Percentiles rank a stretch among this genome's conserved stretches.
Evolutionary conservation across 30 jellyfish, hydroid and myxozoan genomes (phyloP).

Genomic region (Aurelia sp.): DNA sequence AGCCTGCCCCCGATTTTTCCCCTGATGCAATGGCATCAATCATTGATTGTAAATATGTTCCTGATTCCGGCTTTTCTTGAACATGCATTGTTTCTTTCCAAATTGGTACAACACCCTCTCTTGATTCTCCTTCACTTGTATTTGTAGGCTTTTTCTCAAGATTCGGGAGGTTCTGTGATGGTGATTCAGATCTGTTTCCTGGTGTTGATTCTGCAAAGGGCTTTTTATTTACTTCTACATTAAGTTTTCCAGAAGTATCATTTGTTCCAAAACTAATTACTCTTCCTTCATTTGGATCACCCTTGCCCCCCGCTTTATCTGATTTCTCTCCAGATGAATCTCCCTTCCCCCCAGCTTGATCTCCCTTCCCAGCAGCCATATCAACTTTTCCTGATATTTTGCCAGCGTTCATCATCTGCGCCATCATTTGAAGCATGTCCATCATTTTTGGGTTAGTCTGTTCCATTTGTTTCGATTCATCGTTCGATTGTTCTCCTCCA

Average conservation of each 20-base stretch:
- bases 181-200: neutral
- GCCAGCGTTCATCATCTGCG: constrained; percentile 68
- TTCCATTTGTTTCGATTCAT: neutral
- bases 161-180: neutral
- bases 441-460: constrained; percentile 26
- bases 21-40: constrained; percentile 64
- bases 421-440: constrained; percentile 64
- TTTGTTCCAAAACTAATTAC: no score
- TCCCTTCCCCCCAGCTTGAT: no score
- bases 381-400: constrained; percentile 5
- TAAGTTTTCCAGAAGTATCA: no score
- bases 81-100: constrained; percentile 71
- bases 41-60: constrained; percentile 37
- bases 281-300: no score
- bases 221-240: neutral
- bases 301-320: no score
- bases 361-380: no score
- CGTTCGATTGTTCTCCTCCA: constrained; percentile 9
- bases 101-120: constrained; percentile 71
- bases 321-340: no score
- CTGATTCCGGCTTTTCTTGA: constrained; percentile 55
- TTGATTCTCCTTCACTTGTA: constrained; percentile 63
- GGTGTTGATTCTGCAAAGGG: constrained; percentile 21
- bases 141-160: constrained; percentile 43
- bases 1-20: constrained; percentile 70